Conservation (phyloP, 92 coral and sea anemone genomes). For the Paramuricea clavata region DNA sequence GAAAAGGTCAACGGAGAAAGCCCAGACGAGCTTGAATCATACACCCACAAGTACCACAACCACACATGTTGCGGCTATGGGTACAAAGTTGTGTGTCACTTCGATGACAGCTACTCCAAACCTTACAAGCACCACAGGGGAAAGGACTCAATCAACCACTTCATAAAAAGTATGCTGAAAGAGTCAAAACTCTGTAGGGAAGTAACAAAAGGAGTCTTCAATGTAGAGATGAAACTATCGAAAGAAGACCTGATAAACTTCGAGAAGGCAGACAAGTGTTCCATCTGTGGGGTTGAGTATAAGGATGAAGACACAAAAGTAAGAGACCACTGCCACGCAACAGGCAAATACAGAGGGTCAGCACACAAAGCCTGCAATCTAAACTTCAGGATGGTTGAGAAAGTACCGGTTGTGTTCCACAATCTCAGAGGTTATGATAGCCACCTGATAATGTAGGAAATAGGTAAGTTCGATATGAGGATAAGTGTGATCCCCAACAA, state of each 20-base stretch:
- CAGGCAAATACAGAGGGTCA: slow-evolving; percentile 39
- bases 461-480: no score
- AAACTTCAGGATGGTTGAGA: slow-evolving; percentile 12
- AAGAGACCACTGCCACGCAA: slow-evolving; percentile 55
- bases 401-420: slow-evolving; percentile 40
- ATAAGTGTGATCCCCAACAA: no score
- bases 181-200: slow-evolving; percentile 21
- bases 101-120: slow-evolving; percentile 53
- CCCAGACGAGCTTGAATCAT: slow-evolving; percentile 40
- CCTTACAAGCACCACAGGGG: slow-evolving; percentile 44
- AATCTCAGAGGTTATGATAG: no score
- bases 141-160: slow-evolving; percentile 15
- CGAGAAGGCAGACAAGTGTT: slow-evolving; percentile 8
- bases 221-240: neutral
- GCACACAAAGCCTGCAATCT: slow-evolving; percentile 62
- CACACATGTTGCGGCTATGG: slow-evolving; percentile 55
- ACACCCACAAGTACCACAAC: slow-evolving; percentile 54
- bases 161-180: slow-evolving; percentile 43
- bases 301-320: slow-evolving; percentile 6
- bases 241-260: neutral
- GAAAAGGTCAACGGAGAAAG: slow-evolving; percentile 24
- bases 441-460: no score
- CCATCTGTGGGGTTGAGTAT: slow-evolving; percentile 36
- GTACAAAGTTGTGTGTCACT: slow-evolving; percentile 62
- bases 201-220: slow-evolving; percentile 42